A percentile compares a stretch with the other conserved stretches of the same genome.
phyloP scores from a whole-genome alignment of 2,113 vertebrate species.

The Pelecanus crispus region DNA sequence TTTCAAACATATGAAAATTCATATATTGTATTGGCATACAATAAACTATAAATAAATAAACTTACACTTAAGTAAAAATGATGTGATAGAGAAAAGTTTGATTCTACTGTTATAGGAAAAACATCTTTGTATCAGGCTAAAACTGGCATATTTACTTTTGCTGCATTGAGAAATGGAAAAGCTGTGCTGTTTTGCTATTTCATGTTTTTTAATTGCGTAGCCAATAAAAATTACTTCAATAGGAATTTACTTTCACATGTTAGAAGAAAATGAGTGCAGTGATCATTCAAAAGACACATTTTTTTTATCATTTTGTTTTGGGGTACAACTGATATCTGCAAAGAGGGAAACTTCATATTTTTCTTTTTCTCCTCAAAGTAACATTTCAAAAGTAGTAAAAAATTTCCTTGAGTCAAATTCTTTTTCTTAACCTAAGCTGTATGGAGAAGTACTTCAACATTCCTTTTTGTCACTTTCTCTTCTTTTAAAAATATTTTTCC shows the following conservation, averaged over 20 bases:
- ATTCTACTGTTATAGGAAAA: neutral
- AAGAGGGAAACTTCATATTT: neutral
- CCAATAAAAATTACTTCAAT: neutral
- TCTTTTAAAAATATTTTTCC: neutral
- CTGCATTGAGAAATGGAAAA: neutral
- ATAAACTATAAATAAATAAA: neutral
- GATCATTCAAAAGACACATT: neutral
- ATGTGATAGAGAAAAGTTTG: neutral
- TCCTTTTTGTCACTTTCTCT: neutral
- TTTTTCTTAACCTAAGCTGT: neutral
- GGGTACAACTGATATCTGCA: neutral
- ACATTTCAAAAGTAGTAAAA: neutral
- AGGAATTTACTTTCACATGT: neutral
- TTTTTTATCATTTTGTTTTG: neutral
- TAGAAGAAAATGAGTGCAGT: neutral
- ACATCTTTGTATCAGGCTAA: too few relatives aligned
- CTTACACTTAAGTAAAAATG: neutral
- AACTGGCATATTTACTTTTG: neutral
- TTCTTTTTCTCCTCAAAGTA: neutral
- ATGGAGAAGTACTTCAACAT: neutral
- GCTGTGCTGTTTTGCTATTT: neutral
- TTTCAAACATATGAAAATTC: neutral
- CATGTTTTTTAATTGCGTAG: neutral
- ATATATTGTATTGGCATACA: neutral
- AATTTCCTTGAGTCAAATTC: neutral